Evolutionary conservation across 2,113 vertebrate genomes (phyloP).

Genomic region (Bufo gargarizans): DNA sequence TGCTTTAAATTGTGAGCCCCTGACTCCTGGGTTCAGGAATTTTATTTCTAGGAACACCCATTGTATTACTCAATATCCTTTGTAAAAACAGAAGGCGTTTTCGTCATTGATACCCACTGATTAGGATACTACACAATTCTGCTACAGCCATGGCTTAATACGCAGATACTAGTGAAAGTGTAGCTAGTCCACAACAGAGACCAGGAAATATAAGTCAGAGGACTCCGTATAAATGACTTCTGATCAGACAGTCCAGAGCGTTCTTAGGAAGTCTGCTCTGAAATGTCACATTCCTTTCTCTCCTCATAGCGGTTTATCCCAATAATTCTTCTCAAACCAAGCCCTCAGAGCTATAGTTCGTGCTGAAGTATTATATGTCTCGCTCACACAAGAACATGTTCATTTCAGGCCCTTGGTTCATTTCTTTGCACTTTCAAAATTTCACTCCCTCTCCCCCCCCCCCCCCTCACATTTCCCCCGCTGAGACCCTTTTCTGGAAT

Average conservation of each 20-base stretch:
- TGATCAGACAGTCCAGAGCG: not conserved
- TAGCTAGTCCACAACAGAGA: not conserved
- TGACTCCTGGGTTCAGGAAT: not conserved
- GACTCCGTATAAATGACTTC: not conserved
- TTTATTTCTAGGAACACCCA: not conserved
- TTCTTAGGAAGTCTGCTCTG: not conserved
- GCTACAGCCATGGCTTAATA: not conserved
- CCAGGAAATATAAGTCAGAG: not conserved
- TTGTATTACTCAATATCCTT: not conserved
- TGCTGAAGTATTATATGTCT: slow-evolving; percentile 51
- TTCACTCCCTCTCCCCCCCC: slow-evolving; percentile 17
- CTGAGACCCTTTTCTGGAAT: slow-evolving; percentile 53
- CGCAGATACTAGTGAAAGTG: not conserved
- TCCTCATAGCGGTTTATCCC: slow-evolving; percentile 30
- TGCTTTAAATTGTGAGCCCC: not conserved
- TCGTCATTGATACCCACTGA: not conserved
- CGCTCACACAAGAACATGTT: slow-evolving; percentile 54
- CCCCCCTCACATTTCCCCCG: slow-evolving; percentile 43
- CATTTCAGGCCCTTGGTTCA: slow-evolving; percentile 24
- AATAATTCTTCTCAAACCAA: slow-evolving; percentile 41
- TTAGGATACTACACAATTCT: not conserved
- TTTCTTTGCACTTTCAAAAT: slow-evolving; percentile 41
- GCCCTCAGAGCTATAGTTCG: slow-evolving; percentile 34
- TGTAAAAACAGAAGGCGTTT: not conserved
- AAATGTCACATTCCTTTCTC: slow-evolving; percentile 46